phyloP scores from a whole-genome alignment of 2,888 invertebrate species.

The Thera britannica region DNA sequence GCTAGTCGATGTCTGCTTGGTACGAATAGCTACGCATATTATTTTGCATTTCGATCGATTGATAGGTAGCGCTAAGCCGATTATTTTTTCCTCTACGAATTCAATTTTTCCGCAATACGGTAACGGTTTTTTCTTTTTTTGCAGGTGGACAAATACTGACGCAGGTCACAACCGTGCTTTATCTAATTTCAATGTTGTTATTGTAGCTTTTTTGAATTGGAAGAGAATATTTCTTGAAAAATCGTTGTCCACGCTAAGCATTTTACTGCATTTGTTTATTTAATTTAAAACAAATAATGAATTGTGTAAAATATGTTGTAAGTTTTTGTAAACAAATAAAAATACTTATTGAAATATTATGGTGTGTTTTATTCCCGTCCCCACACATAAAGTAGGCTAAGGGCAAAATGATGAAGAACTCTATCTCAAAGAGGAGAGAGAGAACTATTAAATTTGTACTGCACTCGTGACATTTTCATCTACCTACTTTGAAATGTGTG shows the following conservation, averaged over 20 bases:
- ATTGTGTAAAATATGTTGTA: slow-evolving; percentile 5
- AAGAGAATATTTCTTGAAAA: slow-evolving; percentile 34
- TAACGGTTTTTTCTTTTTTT: slow-evolving; percentile 37
- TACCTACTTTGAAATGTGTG: too few species aligned
- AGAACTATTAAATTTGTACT: too few species aligned
- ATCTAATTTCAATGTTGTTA: slow-evolving; percentile 35
- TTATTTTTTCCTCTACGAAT: neutral
- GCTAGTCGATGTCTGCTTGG: too few species aligned
- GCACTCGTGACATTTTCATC: too few species aligned
- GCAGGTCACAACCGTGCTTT: slow-evolving; percentile 40
- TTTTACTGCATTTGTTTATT: slow-evolving; percentile 15
- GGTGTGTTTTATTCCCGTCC: neutral
- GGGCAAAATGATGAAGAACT: too few species aligned
- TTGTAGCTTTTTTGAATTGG: slow-evolving; percentile 37
- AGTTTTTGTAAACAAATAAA: slow-evolving; percentile 23
- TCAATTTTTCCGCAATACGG: neutral
- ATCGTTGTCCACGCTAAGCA: slow-evolving; percentile 30
- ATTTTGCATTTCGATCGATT: too few species aligned
- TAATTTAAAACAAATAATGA: neutral
- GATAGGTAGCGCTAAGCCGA: too few species aligned
- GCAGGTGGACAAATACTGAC: slow-evolving; percentile 45
- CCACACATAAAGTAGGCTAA: too few species aligned
- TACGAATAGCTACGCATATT: too few species aligned
- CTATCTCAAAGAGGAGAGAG: too few species aligned
- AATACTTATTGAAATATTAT: slow-evolving; percentile 5